Evolutionary conservation across 2,797 vertebrate species (phyloP), one percentile per base, ranked within the genome.

Genomic region (Scleropages formosus): DNA sequence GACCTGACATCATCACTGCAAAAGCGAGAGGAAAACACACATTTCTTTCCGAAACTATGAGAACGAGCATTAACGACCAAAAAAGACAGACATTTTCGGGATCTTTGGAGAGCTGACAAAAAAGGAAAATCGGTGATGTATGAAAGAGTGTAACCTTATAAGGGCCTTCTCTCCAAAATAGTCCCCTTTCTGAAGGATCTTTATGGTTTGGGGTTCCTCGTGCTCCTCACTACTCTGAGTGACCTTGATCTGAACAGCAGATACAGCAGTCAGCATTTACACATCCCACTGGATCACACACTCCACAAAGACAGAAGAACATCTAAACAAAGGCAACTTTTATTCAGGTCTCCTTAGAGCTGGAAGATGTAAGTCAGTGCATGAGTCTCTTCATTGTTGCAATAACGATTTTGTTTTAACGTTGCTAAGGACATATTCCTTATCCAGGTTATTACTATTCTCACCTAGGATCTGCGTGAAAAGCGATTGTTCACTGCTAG

Each of bases 131-230:
- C 31, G 16, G 53, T 0, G 2, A 13, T 51, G 49, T n/a, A 24
- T 39, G 3, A 22, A 64, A 71, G 60, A 0, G 1, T 46, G 20
- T 51, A 68, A 93, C 93, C 93, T 93, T 84, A 94, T 93, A 24
- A 94, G 89, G 39, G 93, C 92, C 80, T 93, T 94, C 77, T 94
- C 93, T 75, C 93, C 93, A 84, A 94, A 94, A 71, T 93, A 93
- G 82, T 93, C 90, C 18, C 93, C 93, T 6, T 90, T 85, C 61
- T 89, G 88, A 56, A 94, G 72, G 1, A 85, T 91, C 78, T 94
- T 93, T 75, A 94, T 93, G 82, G 93, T 85, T 77, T 90, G 91
- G 16, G 92, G 90, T 77, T 92, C 90, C 77, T 79, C 61, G 76
- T 77, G 85, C 15, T 89, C 91, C 74, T 93, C 91, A 60, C 88